A percentile compares a stretch with the other conserved stretches of the same genome.
Conservation (phyloP, 2,888 invertebrate genomes). For the Melieria picta region DNA sequence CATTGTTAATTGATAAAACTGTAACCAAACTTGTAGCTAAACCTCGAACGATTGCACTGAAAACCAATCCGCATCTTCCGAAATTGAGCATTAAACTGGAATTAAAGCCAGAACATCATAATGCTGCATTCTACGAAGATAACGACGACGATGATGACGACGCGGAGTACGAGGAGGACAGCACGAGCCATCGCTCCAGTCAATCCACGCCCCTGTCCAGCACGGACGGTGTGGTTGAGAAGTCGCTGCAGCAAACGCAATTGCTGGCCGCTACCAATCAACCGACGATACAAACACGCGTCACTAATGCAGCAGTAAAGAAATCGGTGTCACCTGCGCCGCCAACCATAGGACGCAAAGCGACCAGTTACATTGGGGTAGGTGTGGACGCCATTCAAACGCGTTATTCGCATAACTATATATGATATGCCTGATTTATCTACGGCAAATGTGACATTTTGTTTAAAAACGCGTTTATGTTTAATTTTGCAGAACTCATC, state of each 20-base stretch:
- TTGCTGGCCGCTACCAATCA: conserved; percentile 27
- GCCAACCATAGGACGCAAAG: conserved; percentile 70
- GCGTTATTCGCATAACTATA: too few relatives aligned
- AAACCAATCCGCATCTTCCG: conserved; percentile 60
- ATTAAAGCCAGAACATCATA: conserved; percentile 63
- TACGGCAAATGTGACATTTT: background rate
- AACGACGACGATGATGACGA: conserved; percentile 55
- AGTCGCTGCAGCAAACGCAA: conserved; percentile 22
- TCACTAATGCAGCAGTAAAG: conserved; percentile 50
- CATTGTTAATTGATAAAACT: too few relatives aligned
- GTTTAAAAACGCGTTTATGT: background rate
- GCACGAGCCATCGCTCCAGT: conserved; percentile 57
- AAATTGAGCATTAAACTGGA: conserved; percentile 63
- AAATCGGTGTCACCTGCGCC: conserved; percentile 67
- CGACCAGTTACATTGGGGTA: conserved; percentile 73
- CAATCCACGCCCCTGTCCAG: conserved; percentile 50
- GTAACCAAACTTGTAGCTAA: conserved; percentile 46
- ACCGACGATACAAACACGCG: conserved; percentile 7
- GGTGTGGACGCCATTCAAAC: conserved; percentile 39
- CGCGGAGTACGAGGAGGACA: conserved; percentile 56
- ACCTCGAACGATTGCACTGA: conserved; percentile 59
- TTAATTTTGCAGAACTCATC: conserved; percentile 62
- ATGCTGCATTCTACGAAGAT: conserved; percentile 59
- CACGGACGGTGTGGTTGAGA: conserved; percentile 27
- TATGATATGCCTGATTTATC: background rate